These are phyloP conservation scores for Tetramorium simillimum DNA, from an alignment of 1,140 invertebrate species.

Conservation along the genomic window DNA sequence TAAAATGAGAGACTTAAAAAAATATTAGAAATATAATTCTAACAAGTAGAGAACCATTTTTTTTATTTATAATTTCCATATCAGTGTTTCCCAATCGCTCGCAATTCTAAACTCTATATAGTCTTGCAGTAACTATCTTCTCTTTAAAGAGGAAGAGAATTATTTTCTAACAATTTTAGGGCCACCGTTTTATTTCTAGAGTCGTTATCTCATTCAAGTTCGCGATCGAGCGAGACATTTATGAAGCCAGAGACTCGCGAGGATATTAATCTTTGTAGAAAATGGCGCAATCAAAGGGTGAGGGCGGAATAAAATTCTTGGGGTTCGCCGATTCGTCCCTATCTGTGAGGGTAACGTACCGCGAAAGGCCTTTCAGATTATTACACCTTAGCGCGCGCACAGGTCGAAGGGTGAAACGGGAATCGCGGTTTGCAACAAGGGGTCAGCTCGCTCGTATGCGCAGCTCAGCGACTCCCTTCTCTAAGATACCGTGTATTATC, in stretches of 20 bases:
- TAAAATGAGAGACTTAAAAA: neutral
- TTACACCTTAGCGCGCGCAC: constrained; percentile 52
- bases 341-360: constrained; percentile 53
- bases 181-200: constrained; percentile 9
- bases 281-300: constrained; percentile 53
- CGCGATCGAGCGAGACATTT: constrained; percentile 56
- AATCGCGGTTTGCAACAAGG: constrained; percentile 54
- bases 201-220: constrained; percentile 42
- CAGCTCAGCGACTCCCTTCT: constrained; percentile 16
- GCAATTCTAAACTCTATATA: neutral
- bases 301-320: constrained; percentile 54
- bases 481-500: constrained; percentile 57
- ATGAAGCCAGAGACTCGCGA: constrained; percentile 41
- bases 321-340: constrained; percentile 53
- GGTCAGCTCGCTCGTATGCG: constrained; percentile 37
- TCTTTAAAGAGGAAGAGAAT: neutral
- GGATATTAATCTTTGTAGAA: constrained; percentile 58
- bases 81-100: neutral
- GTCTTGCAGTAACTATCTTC: neutral
- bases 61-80: neutral
- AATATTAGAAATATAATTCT: neutral
- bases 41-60: neutral
- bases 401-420: constrained; percentile 50
- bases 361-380: constrained; percentile 58
- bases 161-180: constrained; percentile 2